Evolutionary conservation across 2,888 invertebrate species (phyloP), one percentile per base, ranked within the genome.

Genomic region (Apoda limacodes): DNA sequence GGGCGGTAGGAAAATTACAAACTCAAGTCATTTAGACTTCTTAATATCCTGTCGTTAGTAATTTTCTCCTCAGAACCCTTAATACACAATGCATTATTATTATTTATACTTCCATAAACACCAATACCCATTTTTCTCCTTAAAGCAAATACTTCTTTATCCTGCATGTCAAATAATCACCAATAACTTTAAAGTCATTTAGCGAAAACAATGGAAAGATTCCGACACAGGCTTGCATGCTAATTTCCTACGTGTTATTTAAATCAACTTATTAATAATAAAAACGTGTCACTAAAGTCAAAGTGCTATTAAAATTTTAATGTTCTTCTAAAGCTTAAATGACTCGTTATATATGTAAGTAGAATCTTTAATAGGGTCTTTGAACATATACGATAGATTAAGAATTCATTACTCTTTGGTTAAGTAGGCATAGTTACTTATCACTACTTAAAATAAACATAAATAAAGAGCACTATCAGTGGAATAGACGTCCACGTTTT

Each of bases 141-240:
- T 74, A 75, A 43, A 45, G 45, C 45, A 41, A 17, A 5, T 48
- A 60, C 58, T 55, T 52, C 65, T 68, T 70, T 64, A 66, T 60
- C 74, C 72, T 67, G 57, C 68, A 68, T 74, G 61, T 69, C 69
- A 62, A 68, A 65, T 65, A 65, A 64, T 64, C 69, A 67, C 61
- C 59, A 17, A 65, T 68, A 70, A 70, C 75, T 78, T 78, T 76
- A 78, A 78, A 70, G 78, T 76, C 76, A 70, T 78, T 78, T 80
- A 78, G 76, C 72, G 68, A 72, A 76, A 69, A 78, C 80, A 80
- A 80, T 78, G 76, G 76, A 68, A 70, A 75, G 67, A 72, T 64
- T 46, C 60, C 51, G 40, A 54, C 51, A 39, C 60, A 30, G 52
- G 49, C 59, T 55, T 48, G 80, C 67, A 78, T 80, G 55, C 67